Conservation (phyloP, 2,113 vertebrate species). For the Brienomyrus longianalis region DNA sequence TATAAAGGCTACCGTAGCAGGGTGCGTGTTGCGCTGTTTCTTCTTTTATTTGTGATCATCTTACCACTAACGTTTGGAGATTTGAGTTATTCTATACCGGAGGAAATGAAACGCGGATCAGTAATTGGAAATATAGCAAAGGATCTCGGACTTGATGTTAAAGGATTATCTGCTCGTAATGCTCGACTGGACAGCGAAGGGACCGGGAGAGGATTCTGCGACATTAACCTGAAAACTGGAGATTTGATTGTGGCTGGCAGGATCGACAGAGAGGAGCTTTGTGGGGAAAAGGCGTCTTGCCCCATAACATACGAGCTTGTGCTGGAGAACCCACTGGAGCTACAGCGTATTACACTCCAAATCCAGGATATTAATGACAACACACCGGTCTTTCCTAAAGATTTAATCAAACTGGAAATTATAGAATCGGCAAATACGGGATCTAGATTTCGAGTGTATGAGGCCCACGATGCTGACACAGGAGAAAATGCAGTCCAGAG, state of each 20-base stretch:
- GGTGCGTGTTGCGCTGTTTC: neutral
- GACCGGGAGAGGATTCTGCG: neutral
- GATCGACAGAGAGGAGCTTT: neutral
- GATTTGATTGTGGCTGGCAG: neutral
- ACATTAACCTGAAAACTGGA: neutral
- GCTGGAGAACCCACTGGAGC: neutral
- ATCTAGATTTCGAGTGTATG: neutral
- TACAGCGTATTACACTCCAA: neutral
- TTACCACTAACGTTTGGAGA: slow-evolving; percentile 34
- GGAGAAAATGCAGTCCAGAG: neutral
- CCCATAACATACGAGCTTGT: neutral
- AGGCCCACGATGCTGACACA: neutral
- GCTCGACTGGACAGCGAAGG: neutral
- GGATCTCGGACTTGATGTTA: neutral
- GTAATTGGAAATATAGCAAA: neutral
- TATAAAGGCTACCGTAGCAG: neutral
- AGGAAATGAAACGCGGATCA: slow-evolving; percentile 56
- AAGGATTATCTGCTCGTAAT: slow-evolving; percentile 27
- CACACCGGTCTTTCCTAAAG: neutral
- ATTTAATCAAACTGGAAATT: neutral
- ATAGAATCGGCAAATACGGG: neutral
- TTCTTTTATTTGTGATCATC: neutral
- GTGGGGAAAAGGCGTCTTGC: neutral
- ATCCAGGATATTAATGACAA: neutral
- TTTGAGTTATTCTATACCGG: slow-evolving; percentile 59